These are phyloP conservation scores for Vesta saturnalis DNA, from an alignment of 2,888 invertebrate species.

Conservation along the genomic window DNA sequence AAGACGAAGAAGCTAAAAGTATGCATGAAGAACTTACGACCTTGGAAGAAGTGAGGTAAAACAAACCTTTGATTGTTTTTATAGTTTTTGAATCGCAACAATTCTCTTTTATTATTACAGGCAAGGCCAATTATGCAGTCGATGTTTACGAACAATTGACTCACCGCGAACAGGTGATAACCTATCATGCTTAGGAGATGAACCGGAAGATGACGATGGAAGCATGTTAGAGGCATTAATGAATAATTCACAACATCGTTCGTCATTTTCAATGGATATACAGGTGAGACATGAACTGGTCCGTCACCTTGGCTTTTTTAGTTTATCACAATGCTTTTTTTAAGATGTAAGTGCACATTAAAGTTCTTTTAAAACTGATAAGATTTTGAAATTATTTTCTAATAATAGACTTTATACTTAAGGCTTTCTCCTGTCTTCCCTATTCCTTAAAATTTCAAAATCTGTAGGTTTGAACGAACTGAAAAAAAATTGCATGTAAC, in stretches of 20 bases:
- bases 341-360: slow-evolving; percentile 38
- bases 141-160: slow-evolving; percentile 77
- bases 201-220: slow-evolving; percentile 78
- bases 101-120: slow-evolving; percentile 61
- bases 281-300: slow-evolving; percentile 58
- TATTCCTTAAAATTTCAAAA: slow-evolving; percentile 1
- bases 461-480: not conserved
- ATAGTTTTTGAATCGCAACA: slow-evolving; percentile 31
- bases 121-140: slow-evolving; percentile 84
- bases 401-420: too few relatives aligned
- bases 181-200: slow-evolving; percentile 69
- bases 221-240: slow-evolving; percentile 67
- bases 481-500: not conserved
- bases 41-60: slow-evolving; percentile 86
- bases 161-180: slow-evolving; percentile 65
- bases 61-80: too few relatives aligned
- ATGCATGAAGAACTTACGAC: slow-evolving; percentile 86
- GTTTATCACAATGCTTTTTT: slow-evolving; percentile 52
- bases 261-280: slow-evolving; percentile 59
- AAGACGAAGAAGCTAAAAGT: slow-evolving; percentile 81
- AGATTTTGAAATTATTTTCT: not conserved
- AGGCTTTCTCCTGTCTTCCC: too few relatives aligned
- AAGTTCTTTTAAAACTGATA: slow-evolving; percentile 10
- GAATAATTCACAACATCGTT: slow-evolving; percentile 50
- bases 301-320: slow-evolving; percentile 55